Evolutionary conservation across 2,888 invertebrate species (phyloP).

Genomic region (Athalia cordata): DNA sequence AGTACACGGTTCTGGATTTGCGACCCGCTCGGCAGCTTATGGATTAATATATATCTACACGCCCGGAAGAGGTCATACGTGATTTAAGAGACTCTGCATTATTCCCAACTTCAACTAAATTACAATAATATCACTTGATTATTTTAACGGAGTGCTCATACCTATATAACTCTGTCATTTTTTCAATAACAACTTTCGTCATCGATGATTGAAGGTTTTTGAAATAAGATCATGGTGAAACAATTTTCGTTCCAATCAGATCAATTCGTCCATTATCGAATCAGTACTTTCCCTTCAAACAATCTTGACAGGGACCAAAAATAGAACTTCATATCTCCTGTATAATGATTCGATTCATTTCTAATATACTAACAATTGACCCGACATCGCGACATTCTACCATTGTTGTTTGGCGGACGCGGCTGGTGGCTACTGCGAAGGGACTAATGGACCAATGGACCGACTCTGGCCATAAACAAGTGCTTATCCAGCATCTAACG

Average conservation of each 20-base stretch:
- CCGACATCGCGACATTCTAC: background rate
- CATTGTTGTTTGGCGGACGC: slow-evolving; percentile 19
- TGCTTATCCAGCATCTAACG: slow-evolving; percentile 44
- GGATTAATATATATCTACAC: slow-evolving; percentile 42
- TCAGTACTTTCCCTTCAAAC: no score
- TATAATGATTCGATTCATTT: no score
- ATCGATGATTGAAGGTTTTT: no score
- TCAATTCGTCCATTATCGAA: no score
- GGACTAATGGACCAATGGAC: slow-evolving; percentile 44
- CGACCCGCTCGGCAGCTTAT: slow-evolving; percentile 37
- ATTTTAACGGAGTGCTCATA: no score
- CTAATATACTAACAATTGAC: background rate
- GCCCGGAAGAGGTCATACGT: slow-evolving; percentile 17
- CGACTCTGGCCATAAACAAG: slow-evolving; percentile 43
- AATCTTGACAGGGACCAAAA: no score
- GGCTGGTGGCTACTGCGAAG: background rate
- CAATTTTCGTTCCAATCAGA: no score
- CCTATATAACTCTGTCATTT: no score
- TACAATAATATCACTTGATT: background rate
- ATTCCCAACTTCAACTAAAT: slow-evolving; percentile 17
- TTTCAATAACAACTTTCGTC: no score
- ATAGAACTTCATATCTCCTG: no score
- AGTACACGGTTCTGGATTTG: slow-evolving; percentile 39
- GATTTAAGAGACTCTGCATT: slow-evolving; percentile 9
- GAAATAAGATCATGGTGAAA: no score